Base-by-base conservation (phyloP, 37 sponge, comb jelly and placozoan genomes). In the Dysidea cf. avara region DNA sequence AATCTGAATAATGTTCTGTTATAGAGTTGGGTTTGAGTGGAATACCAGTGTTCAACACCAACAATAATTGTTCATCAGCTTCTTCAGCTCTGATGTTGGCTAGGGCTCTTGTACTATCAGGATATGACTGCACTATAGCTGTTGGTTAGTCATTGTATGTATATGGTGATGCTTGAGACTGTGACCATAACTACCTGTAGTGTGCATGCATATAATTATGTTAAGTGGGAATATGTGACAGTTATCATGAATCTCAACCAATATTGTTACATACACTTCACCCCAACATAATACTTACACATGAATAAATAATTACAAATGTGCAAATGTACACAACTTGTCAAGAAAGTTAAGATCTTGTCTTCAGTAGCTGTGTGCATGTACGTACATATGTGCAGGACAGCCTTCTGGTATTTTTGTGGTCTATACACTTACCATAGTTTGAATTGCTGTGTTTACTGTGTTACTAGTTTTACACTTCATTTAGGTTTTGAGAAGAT, bases 41-140 rank as follows among this genome's bases (percentile, higher is more conserved):
- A 30, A 59, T 84, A 1, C 90, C 90, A 17, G 81, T 89, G 29
- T 89, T 80, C 77, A 89, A 89, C 74, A 66, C 78, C 26, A 89
- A 89, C 77, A 89, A 89, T 61, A 84, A 89, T 72, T 89, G 90
- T 37, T 74, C 83, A 16, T 75, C 90, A 16, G 89, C 86, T 0
- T 88, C 89, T 21, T 62, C 85, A 50, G 89, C 80, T 31, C 66
- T 88, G 18, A 83, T 88, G 84, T 61, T 88, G 69, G 89, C 86
- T 9, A 20, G 63, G 0, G 37, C 36, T 7, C 69, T 88, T 7
- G 59, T 88, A 4, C 71, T 54, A 56, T 67, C 76, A 18, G 82
- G 87, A 0, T 69, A 74, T 54, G 76, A 69, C 58, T 87, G 87
- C 67, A 69, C 75, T 9, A 38, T 87, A 40, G 83, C 83, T 63